Conservation (phyloP, 2,797 vertebrate genomes). For the Anguilla megastoma region DNA sequence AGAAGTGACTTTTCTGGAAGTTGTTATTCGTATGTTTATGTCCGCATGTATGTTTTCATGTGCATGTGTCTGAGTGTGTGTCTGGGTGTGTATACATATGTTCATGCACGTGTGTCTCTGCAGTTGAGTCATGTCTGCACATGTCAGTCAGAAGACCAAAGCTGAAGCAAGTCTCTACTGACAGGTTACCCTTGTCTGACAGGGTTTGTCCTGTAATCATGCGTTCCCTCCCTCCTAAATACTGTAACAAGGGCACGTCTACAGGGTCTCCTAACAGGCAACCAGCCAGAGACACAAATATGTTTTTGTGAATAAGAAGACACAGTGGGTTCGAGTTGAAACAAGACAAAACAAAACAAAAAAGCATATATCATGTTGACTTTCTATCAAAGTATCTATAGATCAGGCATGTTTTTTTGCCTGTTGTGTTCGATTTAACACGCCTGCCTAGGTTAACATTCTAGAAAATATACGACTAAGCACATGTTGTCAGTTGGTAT, state of each 20-base stretch:
- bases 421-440: neutral
- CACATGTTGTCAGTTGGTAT: neutral
- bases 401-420: neutral
- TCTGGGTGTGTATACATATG: neutral
- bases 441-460: neutral
- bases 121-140: conserved; percentile 13
- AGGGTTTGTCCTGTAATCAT: conserved; percentile 9
- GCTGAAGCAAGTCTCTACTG: neutral
- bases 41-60: conserved; percentile 16
- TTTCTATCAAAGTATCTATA: neutral
- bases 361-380: neutral
- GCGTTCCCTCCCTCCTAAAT: neutral
- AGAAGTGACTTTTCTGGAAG: neutral
- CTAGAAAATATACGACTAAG: neutral
- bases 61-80: conserved; percentile 1
- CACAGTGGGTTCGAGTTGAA: neutral
- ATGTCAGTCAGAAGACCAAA: conserved; percentile 12
- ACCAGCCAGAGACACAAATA: neutral
- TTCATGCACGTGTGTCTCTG: neutral
- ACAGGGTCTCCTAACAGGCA: neutral
- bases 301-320: neutral
- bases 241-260: neutral
- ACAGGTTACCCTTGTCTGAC: neutral
- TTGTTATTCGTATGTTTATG: neutral
- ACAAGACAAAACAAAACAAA: neutral